Conservation (phyloP, 2,888 invertebrate species). For the Rhynchonema sp. region DNA sequence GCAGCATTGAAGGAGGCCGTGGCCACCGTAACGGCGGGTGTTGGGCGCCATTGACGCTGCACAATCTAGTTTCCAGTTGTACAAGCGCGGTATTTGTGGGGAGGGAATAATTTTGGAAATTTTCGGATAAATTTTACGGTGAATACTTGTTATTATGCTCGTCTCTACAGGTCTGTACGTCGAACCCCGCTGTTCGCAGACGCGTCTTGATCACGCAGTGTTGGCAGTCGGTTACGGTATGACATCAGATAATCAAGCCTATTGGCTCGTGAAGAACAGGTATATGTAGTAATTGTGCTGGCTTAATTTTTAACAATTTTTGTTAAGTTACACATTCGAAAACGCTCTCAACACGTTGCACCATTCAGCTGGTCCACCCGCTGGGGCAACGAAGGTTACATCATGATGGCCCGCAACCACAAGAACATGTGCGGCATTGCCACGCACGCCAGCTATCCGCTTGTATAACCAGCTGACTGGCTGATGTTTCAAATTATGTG, state of each 20-base stretch:
- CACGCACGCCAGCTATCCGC: constrained; percentile 59
- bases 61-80: constrained; percentile 10
- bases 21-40: constrained; percentile 26
- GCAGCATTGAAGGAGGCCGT: too few relatives aligned
- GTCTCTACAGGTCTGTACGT: constrained; percentile 28
- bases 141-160: too few relatives aligned
- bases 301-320: background rate
- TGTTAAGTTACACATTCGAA: background rate
- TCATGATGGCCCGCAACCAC: constrained; percentile 49
- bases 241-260: constrained; percentile 38
- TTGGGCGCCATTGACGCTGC: constrained; percentile 28
- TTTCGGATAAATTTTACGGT: too few relatives aligned
- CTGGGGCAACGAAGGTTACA: constrained; percentile 71
- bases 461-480: constrained; percentile 1
- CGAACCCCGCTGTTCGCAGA: constrained; percentile 43
- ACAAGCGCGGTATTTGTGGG: too few relatives aligned
- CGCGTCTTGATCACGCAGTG: constrained; percentile 64
- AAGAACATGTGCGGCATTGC: constrained; percentile 62
- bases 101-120: too few relatives aligned
- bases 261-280: constrained; percentile 68
- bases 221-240: constrained; percentile 66
- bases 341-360: too few relatives aligned
- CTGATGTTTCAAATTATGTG: too few relatives aligned
- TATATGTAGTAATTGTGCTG: constrained; percentile 12
- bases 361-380: constrained; percentile 55